Conservation (phyloP, 1,140 invertebrate genomes). For the Ostrea edulis region DNA sequence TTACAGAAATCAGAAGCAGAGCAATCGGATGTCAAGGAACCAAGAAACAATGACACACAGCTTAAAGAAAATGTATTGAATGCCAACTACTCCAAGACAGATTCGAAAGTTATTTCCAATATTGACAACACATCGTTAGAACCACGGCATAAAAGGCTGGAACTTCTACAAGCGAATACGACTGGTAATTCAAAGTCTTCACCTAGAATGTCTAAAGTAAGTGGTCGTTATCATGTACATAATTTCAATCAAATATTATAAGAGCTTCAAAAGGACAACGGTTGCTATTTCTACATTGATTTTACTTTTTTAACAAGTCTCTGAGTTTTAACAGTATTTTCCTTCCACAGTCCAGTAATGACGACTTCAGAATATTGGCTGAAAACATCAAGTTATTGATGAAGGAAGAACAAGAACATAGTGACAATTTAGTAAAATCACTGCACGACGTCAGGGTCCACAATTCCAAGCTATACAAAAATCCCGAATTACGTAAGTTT, state of each 20-base stretch:
- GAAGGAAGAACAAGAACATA: not conserved
- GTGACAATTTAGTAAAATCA: not conserved
- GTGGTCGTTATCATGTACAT: not conserved
- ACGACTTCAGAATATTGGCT: not conserved
- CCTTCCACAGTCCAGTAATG: not conserved
- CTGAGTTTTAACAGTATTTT: not conserved
- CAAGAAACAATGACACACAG: not conserved
- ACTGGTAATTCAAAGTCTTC: not conserved
- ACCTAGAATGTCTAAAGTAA: not conserved
- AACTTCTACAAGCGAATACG: not conserved
- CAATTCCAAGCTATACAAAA: slow-evolving; percentile 6
- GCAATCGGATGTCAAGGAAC: not conserved
- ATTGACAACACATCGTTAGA: not conserved
- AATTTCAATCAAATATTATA: too few species aligned
- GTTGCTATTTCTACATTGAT: too few species aligned
- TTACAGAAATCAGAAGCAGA: too few species aligned
- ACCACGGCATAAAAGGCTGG: not conserved
- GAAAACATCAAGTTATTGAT: not conserved
- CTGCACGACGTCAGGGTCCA: not conserved
- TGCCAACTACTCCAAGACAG: not conserved
- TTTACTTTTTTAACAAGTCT: too few species aligned
- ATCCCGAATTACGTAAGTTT: not conserved
- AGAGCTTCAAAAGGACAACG: too few species aligned
- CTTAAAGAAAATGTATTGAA: not conserved
- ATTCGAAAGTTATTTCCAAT: not conserved